Evolutionary conservation across 2,888 invertebrate genomes (phyloP).

Genomic region (Lasius fuliginosus): DNA sequence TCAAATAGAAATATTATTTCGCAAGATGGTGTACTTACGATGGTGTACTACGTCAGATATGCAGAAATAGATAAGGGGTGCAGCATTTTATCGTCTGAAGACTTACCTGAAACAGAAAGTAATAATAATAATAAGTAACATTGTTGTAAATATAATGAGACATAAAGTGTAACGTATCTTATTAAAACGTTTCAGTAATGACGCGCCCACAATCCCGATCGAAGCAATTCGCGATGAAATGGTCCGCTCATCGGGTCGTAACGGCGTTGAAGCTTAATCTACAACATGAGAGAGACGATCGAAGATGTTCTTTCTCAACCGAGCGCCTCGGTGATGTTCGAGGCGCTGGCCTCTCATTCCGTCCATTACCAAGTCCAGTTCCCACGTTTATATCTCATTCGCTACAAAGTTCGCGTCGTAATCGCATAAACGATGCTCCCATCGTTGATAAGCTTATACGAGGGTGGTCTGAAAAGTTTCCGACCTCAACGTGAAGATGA

Average conservation of each 20-base stretch:
- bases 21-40: constrained; percentile 28
- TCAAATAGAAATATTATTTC: background rate
- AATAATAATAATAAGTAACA: background rate
- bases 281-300: constrained; percentile 3
- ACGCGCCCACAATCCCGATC: background rate
- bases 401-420: constrained; percentile 22
- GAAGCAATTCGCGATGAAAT: background rate
- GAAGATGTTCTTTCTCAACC: constrained; percentile 40
- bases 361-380: constrained; percentile 58
- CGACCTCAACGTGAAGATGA: too few relatives aligned
- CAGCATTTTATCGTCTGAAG: background rate
- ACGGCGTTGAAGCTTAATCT: constrained; percentile 2
- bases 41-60: constrained; percentile 7
- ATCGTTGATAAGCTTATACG: constrained; percentile 25
- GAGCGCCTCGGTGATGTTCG: constrained; percentile 11
- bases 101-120: constrained; percentile 75
- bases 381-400: constrained; percentile 67
- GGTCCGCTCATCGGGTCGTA: constrained; percentile 6
- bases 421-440: constrained; percentile 34
- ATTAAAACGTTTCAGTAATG: background rate
- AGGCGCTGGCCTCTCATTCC: constrained; percentile 24
- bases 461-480: too few relatives aligned
- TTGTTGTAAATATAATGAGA: background rate
- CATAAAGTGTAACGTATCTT: background rate
- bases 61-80: background rate